Conservation (phyloP, 2,113 vertebrate species). For the Calyptommatus sinebrachiatus region DNA sequence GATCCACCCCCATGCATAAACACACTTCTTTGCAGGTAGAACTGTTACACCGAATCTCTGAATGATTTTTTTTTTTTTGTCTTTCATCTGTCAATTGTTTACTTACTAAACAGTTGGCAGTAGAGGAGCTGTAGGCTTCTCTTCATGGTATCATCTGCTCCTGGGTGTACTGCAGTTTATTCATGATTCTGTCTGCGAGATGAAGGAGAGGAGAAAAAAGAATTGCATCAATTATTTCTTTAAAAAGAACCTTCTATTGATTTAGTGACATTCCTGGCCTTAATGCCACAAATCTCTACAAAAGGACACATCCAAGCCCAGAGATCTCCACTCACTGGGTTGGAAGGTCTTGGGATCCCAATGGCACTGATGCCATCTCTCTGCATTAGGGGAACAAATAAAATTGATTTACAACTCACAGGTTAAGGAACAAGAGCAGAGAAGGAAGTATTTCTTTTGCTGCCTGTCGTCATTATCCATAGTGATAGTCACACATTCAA, state of each 20-base stretch:
- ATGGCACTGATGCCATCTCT: no score
- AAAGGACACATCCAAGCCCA: neutral
- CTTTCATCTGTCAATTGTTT: neutral
- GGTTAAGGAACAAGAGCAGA: neutral
- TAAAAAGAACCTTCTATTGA: neutral
- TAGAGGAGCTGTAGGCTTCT: conserved; percentile 96
- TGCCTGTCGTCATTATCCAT: neutral
- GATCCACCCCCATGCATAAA: neutral
- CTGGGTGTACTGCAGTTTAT: conserved; percentile 92
- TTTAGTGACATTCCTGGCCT: neutral
- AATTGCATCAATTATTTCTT: neutral
- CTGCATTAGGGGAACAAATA: no score
- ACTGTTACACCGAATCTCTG: neutral
- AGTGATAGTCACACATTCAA: neutral
- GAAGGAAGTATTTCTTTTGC: neutral
- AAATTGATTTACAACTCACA: neutral
- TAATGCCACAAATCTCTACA: neutral
- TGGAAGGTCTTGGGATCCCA: neutral
- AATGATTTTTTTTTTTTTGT: conserved; percentile 11
- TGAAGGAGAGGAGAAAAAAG: conserved; percentile 39
- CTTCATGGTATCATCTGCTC: conserved; percentile 99
- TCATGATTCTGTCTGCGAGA: conserved; percentile 91
- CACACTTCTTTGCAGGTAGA: no score
- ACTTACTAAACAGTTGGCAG: conserved; percentile 98
- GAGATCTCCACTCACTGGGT: neutral